Conservation (phyloP, 2,888 invertebrate species). For the Amblyteles armatorius region DNA sequence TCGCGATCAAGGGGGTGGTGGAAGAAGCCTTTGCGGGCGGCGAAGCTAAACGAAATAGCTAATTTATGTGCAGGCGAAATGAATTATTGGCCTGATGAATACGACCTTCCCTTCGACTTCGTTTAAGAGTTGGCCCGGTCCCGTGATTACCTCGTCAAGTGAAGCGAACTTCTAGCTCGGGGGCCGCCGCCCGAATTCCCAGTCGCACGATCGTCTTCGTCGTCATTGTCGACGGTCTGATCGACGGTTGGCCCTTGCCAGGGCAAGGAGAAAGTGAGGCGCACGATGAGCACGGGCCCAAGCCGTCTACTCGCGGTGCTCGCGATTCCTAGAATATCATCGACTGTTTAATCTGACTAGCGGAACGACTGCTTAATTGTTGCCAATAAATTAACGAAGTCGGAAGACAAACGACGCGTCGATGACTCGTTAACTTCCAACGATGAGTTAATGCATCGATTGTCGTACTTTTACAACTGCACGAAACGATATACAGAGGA, state of each 20-base stretch:
- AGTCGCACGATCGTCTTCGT: constrained; percentile 60
- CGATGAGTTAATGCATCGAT: not conserved
- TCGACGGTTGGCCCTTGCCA: constrained; percentile 53
- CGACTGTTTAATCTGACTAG: constrained; percentile 14
- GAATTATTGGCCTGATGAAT: constrained; percentile 73
- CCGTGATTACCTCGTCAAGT: constrained; percentile 71
- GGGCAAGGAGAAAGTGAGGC: constrained; percentile 39
- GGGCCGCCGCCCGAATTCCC: constrained; percentile 20
- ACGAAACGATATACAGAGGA: not conserved
- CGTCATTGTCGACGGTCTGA: constrained; percentile 51
- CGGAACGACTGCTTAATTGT: constrained; percentile 15
- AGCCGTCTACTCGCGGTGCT: not conserved
- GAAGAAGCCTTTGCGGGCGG: constrained; percentile 50
- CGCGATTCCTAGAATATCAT: constrained; percentile 44
- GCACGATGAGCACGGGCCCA: not conserved
- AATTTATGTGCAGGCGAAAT: constrained; percentile 71
- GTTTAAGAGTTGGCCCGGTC: constrained; percentile 69
- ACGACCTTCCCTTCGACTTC: constrained; percentile 71
- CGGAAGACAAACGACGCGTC: not conserved
- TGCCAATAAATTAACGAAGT: constrained; percentile 17
- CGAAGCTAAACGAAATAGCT: constrained; percentile 66
- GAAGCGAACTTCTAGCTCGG: constrained; percentile 48
- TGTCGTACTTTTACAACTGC: not conserved
- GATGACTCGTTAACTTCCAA: constrained; percentile 22
- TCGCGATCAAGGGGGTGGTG: not conserved